Evolutionary conservation across 2,113 vertebrate genomes (phyloP).

Genomic region (Alouatta palliata): DNA sequence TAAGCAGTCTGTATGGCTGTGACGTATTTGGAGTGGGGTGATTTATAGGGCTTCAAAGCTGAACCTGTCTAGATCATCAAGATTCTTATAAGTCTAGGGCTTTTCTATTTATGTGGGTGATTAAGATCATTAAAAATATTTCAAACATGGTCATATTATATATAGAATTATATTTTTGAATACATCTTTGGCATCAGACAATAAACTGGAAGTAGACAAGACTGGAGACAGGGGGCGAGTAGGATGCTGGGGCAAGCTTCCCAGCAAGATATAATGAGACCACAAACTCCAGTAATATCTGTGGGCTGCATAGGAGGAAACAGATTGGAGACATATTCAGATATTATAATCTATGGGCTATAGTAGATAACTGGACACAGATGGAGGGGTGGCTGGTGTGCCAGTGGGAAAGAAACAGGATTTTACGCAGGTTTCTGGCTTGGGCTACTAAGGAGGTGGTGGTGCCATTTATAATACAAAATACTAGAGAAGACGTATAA

Average conservation of each 20-base stretch:
- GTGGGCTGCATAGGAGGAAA: not conserved
- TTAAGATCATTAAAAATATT: constrained; percentile 31
- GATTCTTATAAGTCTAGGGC: not conserved
- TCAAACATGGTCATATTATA: not conserved
- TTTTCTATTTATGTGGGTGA: not conserved
- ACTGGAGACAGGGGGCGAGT: not conserved
- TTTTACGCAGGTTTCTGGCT: not conserved
- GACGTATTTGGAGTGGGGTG: not conserved
- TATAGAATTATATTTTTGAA: constrained; percentile 39
- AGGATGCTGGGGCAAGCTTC: not conserved
- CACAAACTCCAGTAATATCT: constrained; percentile 21
- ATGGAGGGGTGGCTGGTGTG: not conserved
- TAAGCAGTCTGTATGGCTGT: not conserved
- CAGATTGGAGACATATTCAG: not conserved
- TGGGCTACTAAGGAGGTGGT: not conserved
- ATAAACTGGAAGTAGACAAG: constrained; percentile 15
- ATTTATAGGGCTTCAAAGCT: not conserved
- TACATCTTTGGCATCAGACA: not conserved
- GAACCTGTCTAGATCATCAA: not conserved
- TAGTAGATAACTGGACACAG: not conserved
- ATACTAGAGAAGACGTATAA: not conserved
- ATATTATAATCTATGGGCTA: not conserved
- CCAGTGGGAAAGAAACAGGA: not conserved
- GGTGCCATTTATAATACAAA: not conserved
- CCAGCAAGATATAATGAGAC: constrained; percentile 20